phyloP scores from a whole-genome alignment of 2,888 invertebrate species.

The Helleia helle region DNA sequence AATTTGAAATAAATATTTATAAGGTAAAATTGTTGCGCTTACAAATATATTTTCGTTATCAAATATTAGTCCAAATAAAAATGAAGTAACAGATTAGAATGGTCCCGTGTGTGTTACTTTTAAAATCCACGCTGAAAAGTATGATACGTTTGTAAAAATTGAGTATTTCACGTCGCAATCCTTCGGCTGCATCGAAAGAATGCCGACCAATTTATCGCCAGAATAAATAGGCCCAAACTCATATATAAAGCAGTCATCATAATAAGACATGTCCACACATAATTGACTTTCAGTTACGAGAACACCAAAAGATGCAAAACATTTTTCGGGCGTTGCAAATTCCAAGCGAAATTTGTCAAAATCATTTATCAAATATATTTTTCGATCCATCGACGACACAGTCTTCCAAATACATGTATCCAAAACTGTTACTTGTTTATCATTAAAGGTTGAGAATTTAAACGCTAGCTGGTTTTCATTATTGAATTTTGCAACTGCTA shows the following conservation, averaged over 20 bases:
- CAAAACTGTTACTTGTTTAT: conserved; percentile 14
- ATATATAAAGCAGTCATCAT: conserved; percentile 51
- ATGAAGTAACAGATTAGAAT: conserved; percentile 21
- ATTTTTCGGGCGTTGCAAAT: conserved; percentile 25
- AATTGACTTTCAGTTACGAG: conserved; percentile 39
- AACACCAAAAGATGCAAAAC: conserved; percentile 42
- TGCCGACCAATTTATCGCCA: conserved; percentile 42
- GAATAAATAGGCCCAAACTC: conserved; percentile 53
- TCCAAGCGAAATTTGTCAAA: conserved; percentile 34
- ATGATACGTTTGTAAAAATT: conserved; percentile 33
- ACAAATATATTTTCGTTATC: too few relatives aligned
- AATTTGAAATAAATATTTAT: too few relatives aligned
- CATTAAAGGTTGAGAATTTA: conserved; percentile 38
- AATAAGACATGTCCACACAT: conserved; percentile 40
- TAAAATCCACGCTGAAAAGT: conserved; percentile 29
- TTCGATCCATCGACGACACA: conserved; percentile 46
- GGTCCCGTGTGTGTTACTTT: conserved; percentile 22
- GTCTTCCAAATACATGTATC: conserved; percentile 56
- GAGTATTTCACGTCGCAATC: conserved; percentile 39
- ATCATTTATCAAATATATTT: conserved; percentile 48
- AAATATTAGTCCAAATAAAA: not conserved
- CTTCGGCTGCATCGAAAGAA: conserved; percentile 39
- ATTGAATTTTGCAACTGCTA: conserved; percentile 51
- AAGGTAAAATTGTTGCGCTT: too few relatives aligned
- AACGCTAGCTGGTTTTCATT: conserved; percentile 28